These are phyloP conservation scores for Asteroscopus sphinx DNA, from an alignment of 2,888 invertebrate genomes.

Conservation along the genomic window DNA sequence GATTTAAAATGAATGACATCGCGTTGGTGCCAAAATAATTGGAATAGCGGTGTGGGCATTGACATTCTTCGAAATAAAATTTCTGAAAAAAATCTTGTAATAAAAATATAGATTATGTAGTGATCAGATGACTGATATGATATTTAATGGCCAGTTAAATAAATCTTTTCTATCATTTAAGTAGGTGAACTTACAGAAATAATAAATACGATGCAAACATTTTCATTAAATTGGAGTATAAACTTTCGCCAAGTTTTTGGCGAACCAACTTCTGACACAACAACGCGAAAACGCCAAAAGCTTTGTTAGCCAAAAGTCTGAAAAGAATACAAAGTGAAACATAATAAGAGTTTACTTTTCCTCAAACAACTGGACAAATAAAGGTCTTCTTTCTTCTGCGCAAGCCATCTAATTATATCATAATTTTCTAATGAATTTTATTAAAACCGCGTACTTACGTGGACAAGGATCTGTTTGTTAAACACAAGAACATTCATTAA, in stretches of 20 bases:
- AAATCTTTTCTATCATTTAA: conserved; percentile 21
- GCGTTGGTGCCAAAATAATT: conserved; percentile 86
- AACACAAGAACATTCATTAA: conserved; percentile 69
- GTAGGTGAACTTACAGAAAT: conserved; percentile 10
- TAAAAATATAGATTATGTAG: conserved; percentile 25
- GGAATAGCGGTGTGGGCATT: conserved; percentile 83
- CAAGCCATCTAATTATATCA: neutral
- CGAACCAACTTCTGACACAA: conserved; percentile 32
- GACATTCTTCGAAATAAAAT: conserved; percentile 71
- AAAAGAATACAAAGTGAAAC: conserved; percentile 37
- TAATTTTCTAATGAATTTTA: conserved; percentile 36
- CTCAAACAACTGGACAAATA: conserved; percentile 11
- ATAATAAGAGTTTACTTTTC: conserved; percentile 16
- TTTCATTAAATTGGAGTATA: conserved; percentile 9
- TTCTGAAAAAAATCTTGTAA: conserved; percentile 35
- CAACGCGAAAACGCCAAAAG: conserved; percentile 41
- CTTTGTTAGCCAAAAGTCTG: conserved; percentile 33
- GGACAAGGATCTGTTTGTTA: conserved; percentile 51
- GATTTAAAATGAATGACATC: conserved; percentile 84
- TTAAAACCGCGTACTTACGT: conserved; percentile 19
- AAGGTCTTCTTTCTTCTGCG: conserved; percentile 12
- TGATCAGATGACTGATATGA: conserved; percentile 30
- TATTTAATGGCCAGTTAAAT: conserved; percentile 29
- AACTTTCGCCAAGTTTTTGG: conserved; percentile 28
- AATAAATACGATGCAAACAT: conserved; percentile 20